A percentile compares a stretch with the other conserved stretches of the same genome.
Conservation (phyloP, 2,888 invertebrate species). For the Hydriomena furcata region DNA sequence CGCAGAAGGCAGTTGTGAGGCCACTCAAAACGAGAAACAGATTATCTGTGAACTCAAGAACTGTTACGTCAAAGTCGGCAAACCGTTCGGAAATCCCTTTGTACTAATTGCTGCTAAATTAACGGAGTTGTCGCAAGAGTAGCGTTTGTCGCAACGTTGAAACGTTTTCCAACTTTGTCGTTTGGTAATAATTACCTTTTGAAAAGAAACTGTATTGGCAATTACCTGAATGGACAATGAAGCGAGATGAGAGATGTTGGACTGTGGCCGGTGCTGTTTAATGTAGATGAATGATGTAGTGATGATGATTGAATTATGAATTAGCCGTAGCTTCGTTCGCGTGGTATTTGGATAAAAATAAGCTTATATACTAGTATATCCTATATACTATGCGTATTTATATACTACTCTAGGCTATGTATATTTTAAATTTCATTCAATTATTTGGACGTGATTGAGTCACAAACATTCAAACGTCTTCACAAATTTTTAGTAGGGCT, state of each 20-base stretch:
- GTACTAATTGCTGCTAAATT: constrained; percentile 61
- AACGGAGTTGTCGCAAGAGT: constrained; percentile 42
- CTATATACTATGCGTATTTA: no score
- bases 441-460: no score
- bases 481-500: no score
- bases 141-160: constrained; percentile 39
- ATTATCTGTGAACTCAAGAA: constrained; percentile 11
- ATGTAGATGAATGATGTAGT: no score
- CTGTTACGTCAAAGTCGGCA: constrained; percentile 33
- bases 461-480: no score
- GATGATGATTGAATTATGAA: no score
- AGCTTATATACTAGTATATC: no score
- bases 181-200: constrained; percentile 44
- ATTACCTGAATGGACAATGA: constrained; percentile 16
- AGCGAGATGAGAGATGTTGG: not conserved
- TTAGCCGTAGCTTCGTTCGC: no score
- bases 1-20: no score
- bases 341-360: no score
- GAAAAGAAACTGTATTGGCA: constrained; percentile 46
- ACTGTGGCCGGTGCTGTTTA: not conserved
- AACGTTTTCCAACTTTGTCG: constrained; percentile 17
- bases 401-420: no score
- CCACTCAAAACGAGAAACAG: constrained; percentile 16
- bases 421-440: no score
- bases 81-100: constrained; percentile 50